Base-by-base conservation (phyloP, 2,797 vertebrate genomes). In the Molossus molossus region DNA sequence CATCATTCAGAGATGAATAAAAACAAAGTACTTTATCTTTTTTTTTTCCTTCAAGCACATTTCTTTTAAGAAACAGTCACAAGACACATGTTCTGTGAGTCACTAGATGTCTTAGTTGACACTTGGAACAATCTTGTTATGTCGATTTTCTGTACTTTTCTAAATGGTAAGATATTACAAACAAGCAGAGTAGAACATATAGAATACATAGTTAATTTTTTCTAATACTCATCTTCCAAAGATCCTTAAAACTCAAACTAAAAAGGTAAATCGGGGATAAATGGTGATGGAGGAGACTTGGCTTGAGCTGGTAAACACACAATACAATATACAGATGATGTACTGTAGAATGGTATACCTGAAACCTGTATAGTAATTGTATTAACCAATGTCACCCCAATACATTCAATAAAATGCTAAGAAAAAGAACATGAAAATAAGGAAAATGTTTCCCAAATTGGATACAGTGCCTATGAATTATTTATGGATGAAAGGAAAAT, bases 401-500 rank as follows among this genome's bases (percentile, higher is more conserved):
- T 69, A 37, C 15, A 69, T 37, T 20, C 33, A 37, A 33, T 69
- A 69, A 69, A 69, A 37, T 69, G n/a, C n/a, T 69, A 69, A 69
- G 20, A 17, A 64, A 67, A 37, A 67, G 29, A 18, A 18, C n/a
- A 69, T 69, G 20, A 69, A 33, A 69, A 37, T 33, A 37, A 69
- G 21, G 13, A 58, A 76, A 53, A 23, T 14, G 7, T 40, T 57
- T 20, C 27, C 27, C 45, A 48, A 58, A 89, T 55, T 73, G 33
- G 27, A 58, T 55, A 48, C 4, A 89, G 70, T 84, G 15, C 9
- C 64, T 89, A 15, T 48, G 23, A 9, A 29, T 81, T 83, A 53
- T 62, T 55, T 69, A 33, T 29, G 58, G 15, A 48, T 87, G n/a
- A 91, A 57, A 94, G 33, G 29, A 82, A 93, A 95, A 91, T 81